Evolutionary conservation across 2,797 vertebrate genomes (phyloP).

Genomic region (Sebastes hubbsi): DNA sequence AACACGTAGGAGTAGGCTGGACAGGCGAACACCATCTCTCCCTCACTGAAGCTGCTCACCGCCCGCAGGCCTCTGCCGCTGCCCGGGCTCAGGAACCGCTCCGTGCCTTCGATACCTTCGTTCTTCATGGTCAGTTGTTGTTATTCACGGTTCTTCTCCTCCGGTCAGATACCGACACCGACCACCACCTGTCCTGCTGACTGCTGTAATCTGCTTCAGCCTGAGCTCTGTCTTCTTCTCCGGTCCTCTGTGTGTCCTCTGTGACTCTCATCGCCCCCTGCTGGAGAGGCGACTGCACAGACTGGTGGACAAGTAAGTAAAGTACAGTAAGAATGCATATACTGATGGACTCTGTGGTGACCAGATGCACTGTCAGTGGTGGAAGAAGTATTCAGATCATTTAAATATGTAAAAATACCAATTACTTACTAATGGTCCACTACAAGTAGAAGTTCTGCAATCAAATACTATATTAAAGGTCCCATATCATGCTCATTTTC

Average conservation of each 20-base stretch:
- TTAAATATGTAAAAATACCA: no score
- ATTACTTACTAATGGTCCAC: no score
- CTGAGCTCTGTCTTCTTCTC: constrained; percentile 45
- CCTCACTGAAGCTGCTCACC: constrained; percentile 82
- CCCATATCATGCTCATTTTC: no score
- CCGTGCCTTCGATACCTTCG: constrained; percentile 85
- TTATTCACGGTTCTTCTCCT: not conserved
- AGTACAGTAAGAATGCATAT: no score
- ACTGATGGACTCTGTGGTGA: no score
- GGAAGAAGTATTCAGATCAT: no score
- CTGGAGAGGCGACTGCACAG: constrained; percentile 18
- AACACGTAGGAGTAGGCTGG: constrained; percentile 92
- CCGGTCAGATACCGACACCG: not conserved
- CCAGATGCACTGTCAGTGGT: no score
- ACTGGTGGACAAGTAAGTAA: not conserved
- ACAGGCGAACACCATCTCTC: constrained; percentile 92
- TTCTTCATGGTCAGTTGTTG: constrained; percentile 63
- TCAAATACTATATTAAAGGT: no score
- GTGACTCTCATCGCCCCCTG: constrained; percentile 37
- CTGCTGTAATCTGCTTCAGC: constrained; percentile 23
- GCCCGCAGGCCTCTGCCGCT: constrained; percentile 90
- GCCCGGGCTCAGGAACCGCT: constrained; percentile 88
- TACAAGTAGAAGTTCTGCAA: no score
- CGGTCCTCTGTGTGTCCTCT: not conserved
- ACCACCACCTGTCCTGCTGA: constrained; percentile 13